Evolutionary conservation across 2,888 invertebrate genomes (phyloP).

Genomic region (Dioctria linearis): DNA sequence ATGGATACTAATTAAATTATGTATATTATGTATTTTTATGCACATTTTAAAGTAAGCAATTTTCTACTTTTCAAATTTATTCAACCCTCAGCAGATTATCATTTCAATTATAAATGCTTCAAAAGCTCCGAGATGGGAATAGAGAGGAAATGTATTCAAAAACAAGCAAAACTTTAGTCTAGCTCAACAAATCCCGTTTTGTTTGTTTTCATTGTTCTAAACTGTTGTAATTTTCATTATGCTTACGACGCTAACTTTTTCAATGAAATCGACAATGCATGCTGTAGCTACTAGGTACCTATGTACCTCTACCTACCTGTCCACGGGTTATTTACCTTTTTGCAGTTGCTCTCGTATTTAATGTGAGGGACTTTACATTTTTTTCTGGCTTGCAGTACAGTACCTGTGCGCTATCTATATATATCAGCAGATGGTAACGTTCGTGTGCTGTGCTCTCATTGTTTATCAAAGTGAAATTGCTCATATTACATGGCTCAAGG

Average conservation of each 20-base stretch:
- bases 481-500: background rate
- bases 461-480: background rate
- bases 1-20: background rate
- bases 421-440: background rate
- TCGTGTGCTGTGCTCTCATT: background rate
- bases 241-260: constrained; percentile 12
- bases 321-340: constrained; percentile 27
- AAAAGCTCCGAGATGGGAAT: background rate
- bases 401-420: background rate
- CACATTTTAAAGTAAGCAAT: background rate
- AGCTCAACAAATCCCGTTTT: constrained; percentile 9
- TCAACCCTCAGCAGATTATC: constrained; percentile 2
- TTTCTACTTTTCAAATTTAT: constrained; percentile 25
- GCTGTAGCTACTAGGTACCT: background rate
- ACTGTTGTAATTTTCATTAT: background rate
- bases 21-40: background rate
- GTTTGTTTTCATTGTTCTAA: constrained; percentile 2
- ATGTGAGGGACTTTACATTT: background rate
- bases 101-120: background rate
- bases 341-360: background rate
- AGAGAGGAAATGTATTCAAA: background rate
- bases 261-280: constrained; percentile 12
- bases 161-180: background rate
- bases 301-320: too few relatives aligned
- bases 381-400: constrained; percentile 1